phyloP scores from a whole-genome alignment of 2,797 vertebrate species.

The Callimico goeldii region DNA sequence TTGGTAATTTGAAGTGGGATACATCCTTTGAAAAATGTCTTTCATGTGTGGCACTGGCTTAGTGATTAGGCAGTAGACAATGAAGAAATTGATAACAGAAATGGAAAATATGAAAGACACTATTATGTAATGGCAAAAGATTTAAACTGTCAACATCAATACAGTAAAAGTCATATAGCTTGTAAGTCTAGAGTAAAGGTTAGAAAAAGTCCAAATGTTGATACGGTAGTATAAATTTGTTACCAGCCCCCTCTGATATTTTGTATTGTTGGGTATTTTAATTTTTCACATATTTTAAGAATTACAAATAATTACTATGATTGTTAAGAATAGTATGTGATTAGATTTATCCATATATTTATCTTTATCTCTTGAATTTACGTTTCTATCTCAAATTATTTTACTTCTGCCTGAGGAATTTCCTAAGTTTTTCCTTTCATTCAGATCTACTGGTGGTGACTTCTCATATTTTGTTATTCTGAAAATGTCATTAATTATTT shows the following conservation, averaged over 20 bases:
- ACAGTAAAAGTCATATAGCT: not conserved
- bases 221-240: not conserved
- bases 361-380: not conserved
- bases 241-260: not conserved
- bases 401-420: not conserved
- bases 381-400: not conserved
- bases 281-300: conserved; percentile 8
- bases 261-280: not conserved
- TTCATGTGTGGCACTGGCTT: not conserved
- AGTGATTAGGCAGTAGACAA: not conserved
- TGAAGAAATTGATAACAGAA: not conserved
- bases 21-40: not conserved
- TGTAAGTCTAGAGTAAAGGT: not conserved
- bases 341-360: not conserved
- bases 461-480: not conserved
- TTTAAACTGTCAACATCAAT: not conserved
- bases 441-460: not conserved
- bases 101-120: not conserved
- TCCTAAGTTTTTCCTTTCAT: not conserved
- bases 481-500: conserved; percentile 27
- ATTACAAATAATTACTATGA: not conserved
- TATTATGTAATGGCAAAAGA: not conserved
- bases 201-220: not conserved
- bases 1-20: not conserved
- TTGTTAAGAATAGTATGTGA: not conserved